Evolutionary conservation across 1,140 invertebrate genomes (phyloP).

Genomic region (Berghia stephanieae): DNA sequence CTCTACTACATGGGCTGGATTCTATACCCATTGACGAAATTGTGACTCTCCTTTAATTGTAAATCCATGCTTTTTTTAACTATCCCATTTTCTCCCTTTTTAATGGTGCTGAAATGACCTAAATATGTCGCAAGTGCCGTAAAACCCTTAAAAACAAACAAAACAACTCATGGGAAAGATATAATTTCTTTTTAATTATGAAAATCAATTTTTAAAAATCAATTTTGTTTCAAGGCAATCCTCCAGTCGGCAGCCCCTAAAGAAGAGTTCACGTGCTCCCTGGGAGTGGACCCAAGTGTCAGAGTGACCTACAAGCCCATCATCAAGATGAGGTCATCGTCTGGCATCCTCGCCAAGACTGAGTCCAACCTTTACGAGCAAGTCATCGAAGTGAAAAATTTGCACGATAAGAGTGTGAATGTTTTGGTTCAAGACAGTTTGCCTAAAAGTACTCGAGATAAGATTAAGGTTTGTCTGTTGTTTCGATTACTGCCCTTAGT

Average conservation of each 20-base stretch:
- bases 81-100: too few species aligned
- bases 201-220: too few species aligned
- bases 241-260: constrained; percentile 61
- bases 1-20: too few species aligned
- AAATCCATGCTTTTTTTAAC: too few species aligned
- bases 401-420: constrained; percentile 51
- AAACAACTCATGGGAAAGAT: too few species aligned
- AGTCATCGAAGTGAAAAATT: constrained; percentile 64
- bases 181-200: too few species aligned
- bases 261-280: constrained; percentile 65
- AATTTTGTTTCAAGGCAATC: constrained; percentile 45
- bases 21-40: too few species aligned
- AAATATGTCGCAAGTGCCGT: too few species aligned
- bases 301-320: constrained; percentile 66
- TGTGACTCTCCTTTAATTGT: too few species aligned
- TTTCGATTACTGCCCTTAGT: neutral
- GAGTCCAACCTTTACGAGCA: constrained; percentile 57
- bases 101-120: too few species aligned
- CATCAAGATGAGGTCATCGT: constrained; percentile 44
- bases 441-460: constrained; percentile 65
- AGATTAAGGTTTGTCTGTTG: constrained; percentile 64
- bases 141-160: too few species aligned
- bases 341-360: constrained; percentile 45
- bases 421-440: constrained; percentile 63
- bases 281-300: constrained; percentile 66